These are phyloP conservation scores for Alexandromys fortis DNA, from an alignment of 2,113 vertebrate genomes.

Conservation along the genomic window DNA sequence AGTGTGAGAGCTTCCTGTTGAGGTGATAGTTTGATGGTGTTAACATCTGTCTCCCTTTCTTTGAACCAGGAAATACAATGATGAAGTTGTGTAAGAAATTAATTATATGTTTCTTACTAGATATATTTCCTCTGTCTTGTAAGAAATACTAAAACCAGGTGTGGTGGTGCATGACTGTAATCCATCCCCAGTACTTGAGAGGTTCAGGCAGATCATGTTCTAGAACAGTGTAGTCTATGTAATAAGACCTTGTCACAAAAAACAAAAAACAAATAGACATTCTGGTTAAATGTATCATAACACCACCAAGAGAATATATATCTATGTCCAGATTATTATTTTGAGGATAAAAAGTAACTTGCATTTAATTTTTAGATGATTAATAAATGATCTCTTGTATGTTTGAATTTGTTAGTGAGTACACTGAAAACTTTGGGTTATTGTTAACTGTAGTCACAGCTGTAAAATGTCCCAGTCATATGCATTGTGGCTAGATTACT, in stretches of 20 bases:
- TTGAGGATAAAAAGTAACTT: background rate
- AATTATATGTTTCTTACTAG: conserved; percentile 24
- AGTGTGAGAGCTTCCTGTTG: background rate
- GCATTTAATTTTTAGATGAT: background rate
- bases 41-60: background rate
- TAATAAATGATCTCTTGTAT: background rate
- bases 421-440: background rate
- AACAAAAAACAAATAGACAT: background rate
- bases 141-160: background rate
- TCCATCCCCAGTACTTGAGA: background rate
- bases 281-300: background rate
- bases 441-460: background rate
- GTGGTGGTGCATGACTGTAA: background rate
- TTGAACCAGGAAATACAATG: background rate
- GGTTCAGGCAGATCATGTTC: background rate
- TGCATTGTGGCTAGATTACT: background rate
- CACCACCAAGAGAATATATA: background rate
- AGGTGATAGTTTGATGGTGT: background rate
- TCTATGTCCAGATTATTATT: background rate
- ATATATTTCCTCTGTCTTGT: background rate
- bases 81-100: background rate
- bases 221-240: background rate
- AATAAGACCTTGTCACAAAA: background rate
- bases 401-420: conserved; percentile 2
- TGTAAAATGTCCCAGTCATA: background rate